Evolutionary conservation across 2,888 invertebrate species (phyloP).

Genomic region (Masnerella sp.): DNA sequence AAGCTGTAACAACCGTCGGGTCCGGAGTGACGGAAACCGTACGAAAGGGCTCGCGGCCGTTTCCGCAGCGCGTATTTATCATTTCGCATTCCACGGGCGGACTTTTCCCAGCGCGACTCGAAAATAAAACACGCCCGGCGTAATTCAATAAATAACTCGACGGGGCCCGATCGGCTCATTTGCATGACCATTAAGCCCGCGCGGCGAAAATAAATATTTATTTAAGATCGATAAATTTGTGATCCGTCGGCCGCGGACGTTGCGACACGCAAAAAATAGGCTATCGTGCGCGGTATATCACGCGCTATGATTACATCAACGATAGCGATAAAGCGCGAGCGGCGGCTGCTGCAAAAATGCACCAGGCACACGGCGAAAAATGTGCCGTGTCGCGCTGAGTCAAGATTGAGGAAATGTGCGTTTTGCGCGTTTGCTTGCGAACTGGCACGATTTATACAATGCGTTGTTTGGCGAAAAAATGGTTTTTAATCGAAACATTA

Average conservation of each 20-base stretch:
- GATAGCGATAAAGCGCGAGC: conserved; percentile 16
- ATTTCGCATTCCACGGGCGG: conserved; percentile 14
- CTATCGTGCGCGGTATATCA: conserved; percentile 28
- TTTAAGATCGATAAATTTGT: conserved; percentile 44
- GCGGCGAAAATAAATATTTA: conserved; percentile 37
- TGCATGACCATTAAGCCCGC: conserved; percentile 29
- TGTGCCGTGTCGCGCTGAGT: too few relatives aligned
- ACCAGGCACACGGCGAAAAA: too few relatives aligned
- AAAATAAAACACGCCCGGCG: conserved; percentile 26
- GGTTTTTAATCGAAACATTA: too few relatives aligned
- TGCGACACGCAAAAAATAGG: conserved; percentile 24
- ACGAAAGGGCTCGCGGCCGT: conserved; percentile 2
- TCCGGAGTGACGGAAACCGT: conserved; percentile 11
- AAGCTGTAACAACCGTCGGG: neutral
- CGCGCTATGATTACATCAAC: conserved; percentile 23
- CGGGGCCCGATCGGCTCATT: conserved; percentile 21
- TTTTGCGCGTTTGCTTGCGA: too few relatives aligned
- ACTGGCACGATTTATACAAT: too few relatives aligned
- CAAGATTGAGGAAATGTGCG: too few relatives aligned
- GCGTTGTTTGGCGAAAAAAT: too few relatives aligned
- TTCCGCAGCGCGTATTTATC: conserved; percentile 27
- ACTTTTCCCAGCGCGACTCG: conserved; percentile 19
- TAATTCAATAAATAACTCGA: conserved; percentile 39
- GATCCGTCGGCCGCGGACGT: conserved; percentile 10
- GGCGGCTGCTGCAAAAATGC: conserved; percentile 5